Conservation (phyloP, 23 tunicate genomes). For the Clavelina lepadiformis region DNA sequence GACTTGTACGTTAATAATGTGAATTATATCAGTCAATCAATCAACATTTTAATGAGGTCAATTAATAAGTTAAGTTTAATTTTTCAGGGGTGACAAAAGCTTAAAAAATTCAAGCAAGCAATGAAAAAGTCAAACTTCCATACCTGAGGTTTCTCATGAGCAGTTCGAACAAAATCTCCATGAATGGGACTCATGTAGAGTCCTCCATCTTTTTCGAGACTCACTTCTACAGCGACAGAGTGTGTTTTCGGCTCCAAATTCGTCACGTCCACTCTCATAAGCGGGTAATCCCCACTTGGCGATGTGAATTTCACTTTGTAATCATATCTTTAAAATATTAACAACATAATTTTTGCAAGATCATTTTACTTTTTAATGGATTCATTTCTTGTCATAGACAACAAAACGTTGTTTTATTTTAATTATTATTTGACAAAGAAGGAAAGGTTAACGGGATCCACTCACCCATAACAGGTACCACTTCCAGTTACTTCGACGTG, state of each 20-base stretch:
- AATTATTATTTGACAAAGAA: no score
- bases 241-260: background rate
- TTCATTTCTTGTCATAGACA: background rate
- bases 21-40: no score
- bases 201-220: slow-evolving; percentile 14
- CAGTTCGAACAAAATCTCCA: slow-evolving; percentile 71
- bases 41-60: no score
- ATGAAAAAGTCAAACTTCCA: no score
- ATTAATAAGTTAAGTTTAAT: no score
- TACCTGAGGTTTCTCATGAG: slow-evolving; percentile 75
- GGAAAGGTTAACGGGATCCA: background rate
- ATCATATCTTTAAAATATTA: slow-evolving; percentile 30
- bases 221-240: background rate
- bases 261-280: background rate
- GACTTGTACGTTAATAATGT: no score
- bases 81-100: no score
- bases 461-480: slow-evolving; percentile 66
- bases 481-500: slow-evolving; percentile 26
- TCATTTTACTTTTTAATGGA: background rate
- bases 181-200: slow-evolving; percentile 40
- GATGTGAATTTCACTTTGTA: slow-evolving; percentile 45
- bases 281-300: slow-evolving; percentile 64
- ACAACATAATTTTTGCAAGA: background rate
- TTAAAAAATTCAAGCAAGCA: no score
- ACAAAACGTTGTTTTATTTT: background rate